Base-by-base conservation (phyloP, 2,888 invertebrate genomes). In the Blastobasis lacticolella region DNA sequence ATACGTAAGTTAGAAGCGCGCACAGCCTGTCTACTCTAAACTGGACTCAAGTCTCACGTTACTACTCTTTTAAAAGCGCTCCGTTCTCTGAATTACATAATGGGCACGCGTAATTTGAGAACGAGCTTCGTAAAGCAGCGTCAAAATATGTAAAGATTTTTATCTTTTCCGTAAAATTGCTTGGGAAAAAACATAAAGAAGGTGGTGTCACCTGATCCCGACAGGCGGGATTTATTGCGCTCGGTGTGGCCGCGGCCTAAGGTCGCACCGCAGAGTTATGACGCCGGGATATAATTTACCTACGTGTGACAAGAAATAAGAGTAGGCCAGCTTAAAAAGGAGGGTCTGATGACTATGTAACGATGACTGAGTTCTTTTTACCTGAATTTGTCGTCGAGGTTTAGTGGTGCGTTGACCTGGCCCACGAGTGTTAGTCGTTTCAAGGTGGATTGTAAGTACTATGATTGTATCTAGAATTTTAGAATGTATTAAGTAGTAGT, bases 131-230 rank as follows among this genome's bases (percentile, higher is more conserved):
- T 81, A 84, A 84, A 84, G 79, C 86, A 81, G 83, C 83, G 84
- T 88, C 87, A 87, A 88, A 88, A 88, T 88, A 88, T 88, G 89
- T 88, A 85, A 83, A 88, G 88, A 89, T 89, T 81, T 78, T 86
- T 87, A 88, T 89, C 89, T 86, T 87, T 87, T 71, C 86, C 82
- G 85, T 88, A 88, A 88, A 89, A 88, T 78, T 81, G 88, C 85
- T 85, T 88, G 88, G 87, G 89, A 89, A 89, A 88, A 89, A 88
- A 89, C 89, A 89, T 89, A 89, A 89, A 89, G 88, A 87, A 88
- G 86, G 83, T 79, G 84, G 86, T 88, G 88, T 88, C 89, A 88
- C 88, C 88, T 88, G 88, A 87, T 83, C 86, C 80, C 73, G 88
- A 85, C 87, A 83, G 81, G 61, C 61, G 64, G 65, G 85, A 88